These are phyloP conservation scores for Opisthocomus hoazin DNA, from an alignment of 2,113 vertebrate genomes.

Conservation along the genomic window DNA sequence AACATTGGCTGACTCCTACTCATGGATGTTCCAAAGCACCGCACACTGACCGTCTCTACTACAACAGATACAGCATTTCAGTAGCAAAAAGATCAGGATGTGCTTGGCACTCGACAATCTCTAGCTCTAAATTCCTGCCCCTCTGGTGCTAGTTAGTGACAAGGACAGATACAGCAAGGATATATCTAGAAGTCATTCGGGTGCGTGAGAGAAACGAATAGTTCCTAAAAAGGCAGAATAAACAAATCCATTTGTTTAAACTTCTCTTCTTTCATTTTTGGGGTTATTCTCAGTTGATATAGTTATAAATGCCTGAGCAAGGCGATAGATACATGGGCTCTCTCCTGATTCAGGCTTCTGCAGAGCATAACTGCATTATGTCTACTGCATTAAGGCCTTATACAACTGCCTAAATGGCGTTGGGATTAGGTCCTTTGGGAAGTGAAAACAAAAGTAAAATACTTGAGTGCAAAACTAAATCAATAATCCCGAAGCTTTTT, in stretches of 20 bases:
- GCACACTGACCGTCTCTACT: not conserved
- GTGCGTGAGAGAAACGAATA: not conserved
- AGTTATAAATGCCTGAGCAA: not conserved
- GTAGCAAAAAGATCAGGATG: not conserved
- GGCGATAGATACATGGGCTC: not conserved
- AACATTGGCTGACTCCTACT: not conserved
- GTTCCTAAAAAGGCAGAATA: not conserved
- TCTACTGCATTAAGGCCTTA: constrained; percentile 42
- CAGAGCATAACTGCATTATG: constrained; percentile 13
- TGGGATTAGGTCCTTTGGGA: constrained; percentile 53
- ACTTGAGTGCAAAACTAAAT: not conserved
- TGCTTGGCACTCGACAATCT: not conserved
- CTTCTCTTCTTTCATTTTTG: not conserved
- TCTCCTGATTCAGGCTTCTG: constrained; percentile 10
- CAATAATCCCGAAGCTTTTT: constrained; percentile 45
- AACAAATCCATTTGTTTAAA: not conserved
- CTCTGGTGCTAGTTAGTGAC: not conserved
- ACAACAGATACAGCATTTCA: not conserved
- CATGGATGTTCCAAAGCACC: not conserved
- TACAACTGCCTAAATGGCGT: constrained; percentile 1
- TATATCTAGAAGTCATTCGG: not conserved
- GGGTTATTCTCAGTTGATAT: not conserved
- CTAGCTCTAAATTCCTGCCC: not conserved
- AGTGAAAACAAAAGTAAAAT: constrained; percentile 57
- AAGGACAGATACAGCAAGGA: not conserved